Base-by-base conservation (phyloP, 2,888 invertebrate genomes). In the Arge pagana region DNA sequence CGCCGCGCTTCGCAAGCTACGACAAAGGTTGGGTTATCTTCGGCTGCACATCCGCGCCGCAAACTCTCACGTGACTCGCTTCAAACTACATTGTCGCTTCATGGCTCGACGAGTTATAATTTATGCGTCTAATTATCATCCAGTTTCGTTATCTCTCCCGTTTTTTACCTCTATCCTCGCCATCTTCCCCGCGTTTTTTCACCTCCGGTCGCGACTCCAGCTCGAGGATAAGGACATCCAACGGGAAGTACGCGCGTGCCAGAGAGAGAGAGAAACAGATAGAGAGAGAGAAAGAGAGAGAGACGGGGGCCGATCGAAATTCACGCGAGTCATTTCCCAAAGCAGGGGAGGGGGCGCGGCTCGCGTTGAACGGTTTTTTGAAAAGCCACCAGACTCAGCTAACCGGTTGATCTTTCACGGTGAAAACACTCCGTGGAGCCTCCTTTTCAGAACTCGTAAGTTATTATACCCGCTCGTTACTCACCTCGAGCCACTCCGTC, bases 1-100 rank as follows among this genome's bases (percentile, higher is more conserved):
- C 71, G 69, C 72, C 67, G 72, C 61, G 73, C 71, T 72, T 65
- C 68, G 72, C 67, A 71, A 72, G 66, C 72, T 73, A 69, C 71
- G 72, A 72, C 73, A 72, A 71, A 73, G 72, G 72, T 72, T 71
- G 71, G 64, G 62, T 67, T 72, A 73, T 73, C 72, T 72, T 57
- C 45, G 57, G 59, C 61, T 62, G 63, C 61, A 65, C 67, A 73
- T 73, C 73, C n/a, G n/a, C n/a, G n/a, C n/a, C n/a, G 72, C 68
- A 70, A 70, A 68, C 68, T 71, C 71, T 72, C 69, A 69, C 71
- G 67, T 66, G 66, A 66, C 61, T 48, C 50, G 50, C 48, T 54
- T 37, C 45, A 40, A 40, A 48, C 43, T 55, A 51, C 56, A 53
- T 54, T 54, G 56, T 54, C 56, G 54, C 50, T 51, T 54, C 48